Base-by-base conservation (phyloP, 2,797 vertebrate species). In the Neosilurus mollespiculum region DNA sequence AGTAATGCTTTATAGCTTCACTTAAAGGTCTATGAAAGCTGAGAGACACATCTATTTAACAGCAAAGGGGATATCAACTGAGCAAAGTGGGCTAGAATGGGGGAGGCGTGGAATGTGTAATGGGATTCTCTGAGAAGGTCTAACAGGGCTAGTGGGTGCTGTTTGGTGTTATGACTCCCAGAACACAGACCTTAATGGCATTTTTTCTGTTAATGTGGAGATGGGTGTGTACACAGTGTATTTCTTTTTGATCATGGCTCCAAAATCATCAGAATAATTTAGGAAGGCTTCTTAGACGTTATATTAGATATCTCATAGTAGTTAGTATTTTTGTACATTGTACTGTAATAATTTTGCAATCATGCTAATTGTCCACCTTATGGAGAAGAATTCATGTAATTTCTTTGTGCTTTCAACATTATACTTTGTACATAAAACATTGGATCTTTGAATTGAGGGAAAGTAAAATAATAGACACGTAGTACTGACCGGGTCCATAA, bases 91-190 rank as follows among this genome's bases (percentile, higher is more conserved):
- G 53, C 4, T 14, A 20, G 9, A 58, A 75, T 56, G 5, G 16
- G 34, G 53, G 16, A 58, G 53, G 24, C 9, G 53, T 58, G 59
- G 14, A 56, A 58, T 3, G 76, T 43, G 76, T 77, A 54, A 78
- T 75, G 65, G 61, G 82, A 86, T 87, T 82, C 34, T 64, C 43
- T n/a, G 34, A 66, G 54, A 81, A 84, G 54, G 58, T 30, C 26
- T 51, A 58, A 34, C 53, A 54, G 70, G 51, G 54, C 26, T 4
- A 34, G 54, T 37, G 18, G 30, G 54, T 58, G 72, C 54, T 76
- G 75, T 12, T 62, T 49, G 58, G 34, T 62, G 22, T n/a, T 77
- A 61, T 3, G 22, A 24, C 58, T 61, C 58, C 75, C 75, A 62
- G 30, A 61, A 15, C 34, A 34, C 9, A 14, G 18, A 22, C 4